These are phyloP conservation scores for Bombycilla garrulus DNA, from an alignment of 2,113 vertebrate genomes.

Conservation along the genomic window DNA sequence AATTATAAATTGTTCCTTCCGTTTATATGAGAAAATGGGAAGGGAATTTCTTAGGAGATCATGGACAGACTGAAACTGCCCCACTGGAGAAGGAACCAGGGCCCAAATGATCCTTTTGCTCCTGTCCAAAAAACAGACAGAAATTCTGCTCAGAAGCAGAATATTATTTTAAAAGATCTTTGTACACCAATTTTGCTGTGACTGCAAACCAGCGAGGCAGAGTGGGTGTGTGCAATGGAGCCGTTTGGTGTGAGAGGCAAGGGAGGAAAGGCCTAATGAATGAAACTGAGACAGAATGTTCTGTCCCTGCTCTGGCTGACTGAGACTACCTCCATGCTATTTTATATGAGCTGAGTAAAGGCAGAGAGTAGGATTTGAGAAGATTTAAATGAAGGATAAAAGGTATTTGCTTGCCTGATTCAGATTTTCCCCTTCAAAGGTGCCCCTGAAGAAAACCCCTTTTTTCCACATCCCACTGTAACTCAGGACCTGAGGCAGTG, in stretches of 20 bases:
- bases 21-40: not conserved
- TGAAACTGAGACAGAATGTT: conserved; percentile 4
- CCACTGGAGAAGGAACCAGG: not conserved
- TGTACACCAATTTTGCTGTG: not conserved
- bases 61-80: not conserved
- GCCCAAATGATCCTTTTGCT: not conserved
- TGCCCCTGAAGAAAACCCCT: not conserved
- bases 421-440: not conserved
- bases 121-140: not conserved
- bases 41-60: not conserved
- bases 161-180: not conserved
- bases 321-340: fast-evolving
- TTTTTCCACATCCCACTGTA: not conserved
- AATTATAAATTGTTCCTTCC: not conserved
- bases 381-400: not conserved
- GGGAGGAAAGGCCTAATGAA: conserved; percentile 1
- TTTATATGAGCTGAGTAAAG: not conserved
- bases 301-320: not conserved
- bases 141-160: not conserved
- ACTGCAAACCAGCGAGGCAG: not conserved
- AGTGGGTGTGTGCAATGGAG: not conserved
- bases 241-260: not conserved
- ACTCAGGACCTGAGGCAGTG: not conserved
- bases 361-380: not conserved
- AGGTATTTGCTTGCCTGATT: not conserved